phyloP scores from a whole-genome alignment of 2,113 vertebrate species.

The Seriola aureovittata region DNA sequence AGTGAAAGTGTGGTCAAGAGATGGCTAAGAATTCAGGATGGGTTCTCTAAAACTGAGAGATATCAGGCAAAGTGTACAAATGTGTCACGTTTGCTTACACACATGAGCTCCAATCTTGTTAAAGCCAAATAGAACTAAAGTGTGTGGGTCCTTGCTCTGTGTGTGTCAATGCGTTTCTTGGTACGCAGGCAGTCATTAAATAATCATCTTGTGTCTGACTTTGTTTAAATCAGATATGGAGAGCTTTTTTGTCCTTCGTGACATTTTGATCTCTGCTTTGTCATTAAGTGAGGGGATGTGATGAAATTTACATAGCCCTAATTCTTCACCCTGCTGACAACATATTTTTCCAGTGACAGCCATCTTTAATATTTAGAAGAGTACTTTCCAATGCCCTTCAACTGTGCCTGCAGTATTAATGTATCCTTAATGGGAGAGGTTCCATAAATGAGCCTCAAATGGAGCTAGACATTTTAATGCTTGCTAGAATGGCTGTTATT shows the following conservation, averaged over 20 bases:
- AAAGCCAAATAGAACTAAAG: slow-evolving; percentile 4
- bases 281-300: slow-evolving; percentile 78
- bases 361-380: slow-evolving; percentile 87
- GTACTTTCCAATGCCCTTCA: slow-evolving; percentile 85
- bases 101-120: not conserved
- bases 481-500: slow-evolving; percentile 80
- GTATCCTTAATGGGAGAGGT: slow-evolving; percentile 81
- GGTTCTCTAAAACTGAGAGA: slow-evolving; percentile 10
- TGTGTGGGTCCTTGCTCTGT: slow-evolving; percentile 20
- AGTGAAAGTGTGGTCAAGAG: not conserved
- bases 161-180: slow-evolving; percentile 30
- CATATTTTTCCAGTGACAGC: slow-evolving; percentile 83
- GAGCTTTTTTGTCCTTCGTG: slow-evolving; percentile 75
- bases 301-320: slow-evolving; percentile 83
- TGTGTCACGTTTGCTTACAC: slow-evolving; percentile 4
- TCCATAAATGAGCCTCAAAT: slow-evolving; percentile 84
- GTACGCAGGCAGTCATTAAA: slow-evolving; percentile 71
- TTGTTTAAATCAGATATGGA: slow-evolving; percentile 78
- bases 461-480: slow-evolving; percentile 83
- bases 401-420: slow-evolving; percentile 85
- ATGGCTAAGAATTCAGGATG: slow-evolving; percentile 1
- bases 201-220: slow-evolving; percentile 78
- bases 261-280: slow-evolving; percentile 83
- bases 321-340: slow-evolving; percentile 83
- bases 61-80: slow-evolving; percentile 4